These are phyloP conservation scores for Semotilus atromaculatus DNA, from an alignment of 2,797 vertebrate genomes.

Conservation along the genomic window DNA sequence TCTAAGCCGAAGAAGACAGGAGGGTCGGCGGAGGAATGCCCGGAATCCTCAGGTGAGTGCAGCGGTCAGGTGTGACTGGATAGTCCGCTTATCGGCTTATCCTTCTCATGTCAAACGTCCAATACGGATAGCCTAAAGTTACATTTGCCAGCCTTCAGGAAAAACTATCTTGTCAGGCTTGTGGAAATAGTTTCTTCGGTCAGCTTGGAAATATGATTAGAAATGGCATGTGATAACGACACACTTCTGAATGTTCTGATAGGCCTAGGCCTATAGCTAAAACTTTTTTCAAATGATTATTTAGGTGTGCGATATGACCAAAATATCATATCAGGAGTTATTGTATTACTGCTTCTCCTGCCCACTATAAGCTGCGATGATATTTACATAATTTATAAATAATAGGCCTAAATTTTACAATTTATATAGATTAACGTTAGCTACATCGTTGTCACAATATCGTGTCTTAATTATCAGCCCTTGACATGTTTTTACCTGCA, in stretches of 20 bases:
- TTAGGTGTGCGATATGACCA: not conserved
- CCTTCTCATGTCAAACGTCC: not conserved
- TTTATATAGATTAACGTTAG: too few relatives aligned
- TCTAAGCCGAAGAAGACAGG: slow-evolving; percentile 50
- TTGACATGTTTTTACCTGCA: not conserved
- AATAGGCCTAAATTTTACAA: not conserved
- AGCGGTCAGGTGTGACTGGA: slow-evolving; percentile 11
- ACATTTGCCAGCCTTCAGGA: not conserved
- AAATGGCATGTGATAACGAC: not conserved
- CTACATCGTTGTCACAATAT: too few relatives aligned
- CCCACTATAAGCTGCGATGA: not conserved
- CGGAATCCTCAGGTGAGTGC: slow-evolving; percentile 66
- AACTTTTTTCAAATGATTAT: not conserved
- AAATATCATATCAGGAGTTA: not conserved
- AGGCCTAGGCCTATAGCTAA: not conserved
- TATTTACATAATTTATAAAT: not conserved
- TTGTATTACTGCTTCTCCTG: not conserved
- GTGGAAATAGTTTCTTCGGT: not conserved
- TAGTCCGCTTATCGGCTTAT: not conserved
- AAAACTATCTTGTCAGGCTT: not conserved
- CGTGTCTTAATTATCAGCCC: not conserved
- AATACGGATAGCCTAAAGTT: not conserved
- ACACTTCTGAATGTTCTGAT: too few relatives aligned
- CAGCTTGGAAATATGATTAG: not conserved
- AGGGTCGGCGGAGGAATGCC: slow-evolving; percentile 17